A percentile compares a stretch with the other conserved stretches of the same genome.
phyloP scores from a whole-genome alignment of 2,797 vertebrate genomes.

The Pipistrellus nathusii region DNA sequence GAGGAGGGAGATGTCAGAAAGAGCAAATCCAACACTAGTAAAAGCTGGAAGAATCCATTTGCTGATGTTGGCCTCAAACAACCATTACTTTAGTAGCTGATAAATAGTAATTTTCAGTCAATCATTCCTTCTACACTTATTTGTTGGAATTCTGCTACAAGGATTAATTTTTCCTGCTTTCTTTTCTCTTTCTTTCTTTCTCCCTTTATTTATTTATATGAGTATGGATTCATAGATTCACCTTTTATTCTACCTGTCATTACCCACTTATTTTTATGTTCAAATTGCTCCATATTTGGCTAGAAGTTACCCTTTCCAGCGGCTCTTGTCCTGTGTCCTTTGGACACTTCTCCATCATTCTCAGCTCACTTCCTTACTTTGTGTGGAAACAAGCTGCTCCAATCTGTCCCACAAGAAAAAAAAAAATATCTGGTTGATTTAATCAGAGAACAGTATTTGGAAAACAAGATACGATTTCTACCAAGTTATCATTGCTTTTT shows the following conservation, averaged over 20 bases:
- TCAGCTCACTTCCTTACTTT: constrained; percentile 2
- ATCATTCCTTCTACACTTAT: neutral
- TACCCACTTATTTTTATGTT: neutral
- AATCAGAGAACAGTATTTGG: neutral
- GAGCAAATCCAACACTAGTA: neutral
- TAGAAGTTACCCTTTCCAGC: neutral
- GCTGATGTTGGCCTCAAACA: neutral
- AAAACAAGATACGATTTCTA: constrained; percentile 17
- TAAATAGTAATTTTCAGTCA: neutral
- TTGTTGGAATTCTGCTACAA: neutral
- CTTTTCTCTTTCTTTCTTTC: neutral
- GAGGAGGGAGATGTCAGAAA: neutral
- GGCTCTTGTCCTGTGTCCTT: neutral
- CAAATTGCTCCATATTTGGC: neutral
- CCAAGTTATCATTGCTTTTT: neutral
- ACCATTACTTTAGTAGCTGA: neutral
- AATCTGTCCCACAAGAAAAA: neutral
- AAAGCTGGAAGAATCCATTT: neutral
- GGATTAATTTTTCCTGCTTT: neutral
- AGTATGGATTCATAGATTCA: neutral
- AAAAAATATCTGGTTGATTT: neutral
- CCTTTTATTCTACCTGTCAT: neutral
- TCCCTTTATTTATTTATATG: neutral
- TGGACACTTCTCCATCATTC: neutral
- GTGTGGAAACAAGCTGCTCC: neutral